Evolutionary conservation across 2,797 vertebrate species (phyloP).

Genomic region (Periophthalmus magnuspinnatus): DNA sequence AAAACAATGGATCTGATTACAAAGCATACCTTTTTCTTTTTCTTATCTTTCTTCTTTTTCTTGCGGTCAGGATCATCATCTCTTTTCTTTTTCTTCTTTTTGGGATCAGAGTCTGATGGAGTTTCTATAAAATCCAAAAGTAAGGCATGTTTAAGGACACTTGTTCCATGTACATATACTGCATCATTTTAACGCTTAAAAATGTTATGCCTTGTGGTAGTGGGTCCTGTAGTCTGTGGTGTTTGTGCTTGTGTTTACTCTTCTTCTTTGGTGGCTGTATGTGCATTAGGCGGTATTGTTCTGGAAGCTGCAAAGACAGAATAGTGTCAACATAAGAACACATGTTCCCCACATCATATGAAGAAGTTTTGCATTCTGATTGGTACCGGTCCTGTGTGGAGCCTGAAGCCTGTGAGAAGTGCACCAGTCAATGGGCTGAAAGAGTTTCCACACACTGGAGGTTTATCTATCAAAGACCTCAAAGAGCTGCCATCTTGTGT

Average conservation of each 20-base stretch:
- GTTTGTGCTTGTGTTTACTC: conserved; percentile 95
- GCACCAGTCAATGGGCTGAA: conserved; percentile 94
- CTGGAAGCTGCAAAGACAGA: conserved; percentile 81
- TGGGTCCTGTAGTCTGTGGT: conserved; percentile 92
- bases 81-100: conserved; percentile 98
- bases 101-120: conserved; percentile 94
- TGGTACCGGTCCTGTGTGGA: conserved; percentile 93
- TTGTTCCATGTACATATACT: too few relatives aligned
- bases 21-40: conserved; percentile 91
- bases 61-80: conserved; percentile 95
- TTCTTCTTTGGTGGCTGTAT: conserved; percentile 98
- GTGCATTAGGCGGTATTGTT: conserved; percentile 96
- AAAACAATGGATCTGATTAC: too few relatives aligned
- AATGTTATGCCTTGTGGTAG: conserved; percentile 88
- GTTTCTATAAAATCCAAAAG: conserved; percentile 79
- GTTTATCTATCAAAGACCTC: conserved; percentile 94
- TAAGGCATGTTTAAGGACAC: conserved; percentile 10
- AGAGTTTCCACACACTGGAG: conserved; percentile 93
- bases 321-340: conserved; percentile 1
- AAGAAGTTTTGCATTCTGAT: neutral
- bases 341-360: neutral
- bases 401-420: conserved; percentile 92
- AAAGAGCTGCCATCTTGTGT: conserved; percentile 94
- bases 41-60: conserved; percentile 98
- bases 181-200: neutral